These are phyloP conservation scores for Strix uralensis DNA, from an alignment of 2,113 vertebrate species.

Conservation along the genomic window DNA sequence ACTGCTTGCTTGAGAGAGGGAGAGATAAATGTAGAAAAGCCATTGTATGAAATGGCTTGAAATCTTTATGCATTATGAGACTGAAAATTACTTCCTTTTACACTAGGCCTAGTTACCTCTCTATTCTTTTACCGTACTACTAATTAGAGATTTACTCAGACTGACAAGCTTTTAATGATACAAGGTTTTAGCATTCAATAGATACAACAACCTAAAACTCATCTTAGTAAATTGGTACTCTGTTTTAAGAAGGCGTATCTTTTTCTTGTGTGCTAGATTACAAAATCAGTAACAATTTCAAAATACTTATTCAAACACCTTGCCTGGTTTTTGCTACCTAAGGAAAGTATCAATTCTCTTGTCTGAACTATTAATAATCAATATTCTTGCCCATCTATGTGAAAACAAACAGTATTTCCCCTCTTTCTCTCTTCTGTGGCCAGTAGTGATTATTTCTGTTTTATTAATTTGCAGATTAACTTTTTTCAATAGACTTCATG, in stretches of 20 bases:
- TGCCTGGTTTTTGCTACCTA: neutral
- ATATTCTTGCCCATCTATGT: neutral
- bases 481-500: neutral
- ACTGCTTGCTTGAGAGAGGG: neutral
- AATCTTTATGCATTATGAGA: neutral
- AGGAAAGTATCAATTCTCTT: neutral
- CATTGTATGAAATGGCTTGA: neutral
- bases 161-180: neutral
- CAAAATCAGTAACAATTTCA: neutral
- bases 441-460: neutral
- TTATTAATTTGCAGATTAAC: neutral
- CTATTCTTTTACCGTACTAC: neutral
- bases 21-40: neutral
- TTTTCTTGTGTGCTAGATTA: neutral
- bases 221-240: neutral
- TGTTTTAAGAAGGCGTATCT: neutral
- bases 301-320: neutral
- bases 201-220: neutral
- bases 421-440: neutral
- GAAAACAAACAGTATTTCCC: neutral
- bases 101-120: neutral
- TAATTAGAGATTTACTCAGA: neutral
- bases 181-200: neutral
- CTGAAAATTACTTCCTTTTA: neutral
- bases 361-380: neutral